Evolutionary conservation across 2,113 vertebrate genomes (phyloP).

Genomic region (Puffinus mauretanicus): DNA sequence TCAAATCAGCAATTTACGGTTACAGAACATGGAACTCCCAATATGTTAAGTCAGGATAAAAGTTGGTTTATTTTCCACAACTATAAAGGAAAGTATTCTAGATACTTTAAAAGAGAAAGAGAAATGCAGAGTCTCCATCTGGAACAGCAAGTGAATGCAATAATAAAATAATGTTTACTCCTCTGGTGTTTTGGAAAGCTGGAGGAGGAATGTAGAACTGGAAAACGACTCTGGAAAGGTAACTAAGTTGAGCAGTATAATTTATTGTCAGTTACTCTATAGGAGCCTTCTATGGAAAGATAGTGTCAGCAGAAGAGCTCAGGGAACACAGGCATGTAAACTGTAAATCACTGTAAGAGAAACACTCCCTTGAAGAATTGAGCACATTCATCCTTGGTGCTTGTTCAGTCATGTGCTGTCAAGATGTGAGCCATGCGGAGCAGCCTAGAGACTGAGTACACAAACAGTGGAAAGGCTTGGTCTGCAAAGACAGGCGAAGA

Average conservation of each 20-base stretch:
- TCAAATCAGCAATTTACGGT: neutral
- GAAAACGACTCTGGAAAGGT: neutral
- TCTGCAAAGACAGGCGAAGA: neutral
- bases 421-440: rapidly evolving
- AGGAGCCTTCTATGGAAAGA: neutral
- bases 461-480: neutral
- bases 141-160: neutral
- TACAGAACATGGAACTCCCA: neutral
- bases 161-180: neutral
- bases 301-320: neutral
- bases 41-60: rapidly evolving
- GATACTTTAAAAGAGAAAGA: neutral
- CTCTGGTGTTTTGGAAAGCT: neutral
- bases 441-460: neutral
- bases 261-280: neutral
- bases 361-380: neutral
- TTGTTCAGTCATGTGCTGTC: rapidly evolving
- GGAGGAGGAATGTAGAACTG: neutral
- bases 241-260: neutral
- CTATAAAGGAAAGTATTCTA: neutral
- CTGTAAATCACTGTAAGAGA: neutral
- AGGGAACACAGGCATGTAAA: neutral
- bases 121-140: neutral
- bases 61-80: neutral
- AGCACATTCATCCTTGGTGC: rapidly evolving